Conservation (phyloP, 2,113 vertebrate genomes). For the Pristiophorus japonicus region DNA sequence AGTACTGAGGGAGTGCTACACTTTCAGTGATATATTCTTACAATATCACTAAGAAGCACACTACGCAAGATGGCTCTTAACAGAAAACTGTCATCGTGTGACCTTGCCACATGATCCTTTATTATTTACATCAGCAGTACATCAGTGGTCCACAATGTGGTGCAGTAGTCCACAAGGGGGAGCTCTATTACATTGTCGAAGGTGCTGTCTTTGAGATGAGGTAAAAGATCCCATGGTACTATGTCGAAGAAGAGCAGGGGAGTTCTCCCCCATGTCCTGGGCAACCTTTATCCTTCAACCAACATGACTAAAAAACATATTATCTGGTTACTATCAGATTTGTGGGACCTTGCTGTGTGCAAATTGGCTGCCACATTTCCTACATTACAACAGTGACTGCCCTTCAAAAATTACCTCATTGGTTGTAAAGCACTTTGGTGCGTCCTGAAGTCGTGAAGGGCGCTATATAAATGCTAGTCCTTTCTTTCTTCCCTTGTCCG, state of each 20-base stretch:
- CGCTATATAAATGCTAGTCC: neutral
- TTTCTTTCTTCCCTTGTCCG: no score
- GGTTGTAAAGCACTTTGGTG: neutral
- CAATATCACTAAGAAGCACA: no score
- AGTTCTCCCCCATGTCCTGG: neutral
- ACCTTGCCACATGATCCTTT: no score
- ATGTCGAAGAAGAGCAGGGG: neutral
- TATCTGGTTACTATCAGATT: neutral
- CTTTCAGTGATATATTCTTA: no score
- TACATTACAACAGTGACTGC: neutral
- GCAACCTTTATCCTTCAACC: neutral
- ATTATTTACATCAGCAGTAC: no score
- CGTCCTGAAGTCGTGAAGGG: neutral
- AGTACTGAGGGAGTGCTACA: neutral
- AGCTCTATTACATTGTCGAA: no score
- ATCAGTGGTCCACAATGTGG: no score
- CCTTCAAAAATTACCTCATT: neutral
- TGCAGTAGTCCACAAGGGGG: no score
- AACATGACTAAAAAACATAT: neutral
- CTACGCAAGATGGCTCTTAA: no score
- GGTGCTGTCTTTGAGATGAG: no score
- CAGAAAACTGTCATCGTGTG: no score
- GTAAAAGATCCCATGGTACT: no score
- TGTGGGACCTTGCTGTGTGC: neutral
- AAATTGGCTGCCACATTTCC: neutral